These are phyloP conservation scores for Sericinus montela DNA, from an alignment of 2,888 invertebrate species.

Conservation along the genomic window DNA sequence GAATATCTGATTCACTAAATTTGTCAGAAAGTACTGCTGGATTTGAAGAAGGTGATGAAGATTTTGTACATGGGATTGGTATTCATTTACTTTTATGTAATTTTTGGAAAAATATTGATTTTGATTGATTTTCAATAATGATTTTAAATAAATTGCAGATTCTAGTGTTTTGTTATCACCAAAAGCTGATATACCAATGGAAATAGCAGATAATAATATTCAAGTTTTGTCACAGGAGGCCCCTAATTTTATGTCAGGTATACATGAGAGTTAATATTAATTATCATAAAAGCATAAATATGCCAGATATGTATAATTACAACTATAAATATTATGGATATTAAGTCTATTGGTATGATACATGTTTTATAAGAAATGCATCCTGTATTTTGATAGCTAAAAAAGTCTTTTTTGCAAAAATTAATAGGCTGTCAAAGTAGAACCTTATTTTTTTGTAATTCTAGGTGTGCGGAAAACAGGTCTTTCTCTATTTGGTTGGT, in stretches of 20 bases:
- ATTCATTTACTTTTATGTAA: not conserved
- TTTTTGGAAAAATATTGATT: not conserved
- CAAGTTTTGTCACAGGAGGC: slow-evolving; percentile 50
- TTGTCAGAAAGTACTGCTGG: slow-evolving; percentile 56
- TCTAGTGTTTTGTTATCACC: slow-evolving; percentile 62
- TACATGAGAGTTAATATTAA: no score
- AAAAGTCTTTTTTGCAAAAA: no score
- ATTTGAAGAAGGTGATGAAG: slow-evolving; percentile 51
- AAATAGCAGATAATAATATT: slow-evolving; percentile 30
- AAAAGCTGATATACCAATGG: slow-evolving; percentile 49
- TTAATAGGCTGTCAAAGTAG: no score
- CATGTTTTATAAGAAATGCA: no score
- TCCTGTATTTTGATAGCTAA: no score
- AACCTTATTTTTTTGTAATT: no score
- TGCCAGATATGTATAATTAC: no score
- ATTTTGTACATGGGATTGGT: slow-evolving; percentile 45
- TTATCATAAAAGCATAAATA: no score
- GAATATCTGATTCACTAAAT: slow-evolving; percentile 53
- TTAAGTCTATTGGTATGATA: no score
- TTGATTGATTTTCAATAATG: not conserved
- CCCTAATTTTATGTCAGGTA: slow-evolving; percentile 63
- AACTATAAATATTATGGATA: no score
- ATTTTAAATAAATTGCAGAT: slow-evolving; percentile 34
- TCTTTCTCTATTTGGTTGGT: slow-evolving; percentile 52
- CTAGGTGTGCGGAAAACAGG: slow-evolving; percentile 58